A percentile compares a stretch with the other conserved stretches of the same genome.
Conservation (phyloP, 2,113 vertebrate species). For the Telmatochromis sp. region DNA sequence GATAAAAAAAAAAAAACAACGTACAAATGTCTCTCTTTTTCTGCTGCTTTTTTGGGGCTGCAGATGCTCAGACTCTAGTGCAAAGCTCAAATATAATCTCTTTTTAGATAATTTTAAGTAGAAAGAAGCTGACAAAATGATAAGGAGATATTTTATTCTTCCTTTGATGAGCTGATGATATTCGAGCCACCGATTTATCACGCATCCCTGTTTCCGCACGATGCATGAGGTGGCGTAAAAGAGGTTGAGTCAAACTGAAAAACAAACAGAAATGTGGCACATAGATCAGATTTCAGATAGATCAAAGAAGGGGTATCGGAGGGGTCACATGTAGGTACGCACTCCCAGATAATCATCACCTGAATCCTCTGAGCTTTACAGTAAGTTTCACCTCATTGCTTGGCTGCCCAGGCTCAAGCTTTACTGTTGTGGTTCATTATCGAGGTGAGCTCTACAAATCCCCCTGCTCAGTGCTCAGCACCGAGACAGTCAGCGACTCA, state of each 20-base stretch:
- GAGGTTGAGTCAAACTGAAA: neutral
- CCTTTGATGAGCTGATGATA: neutral
- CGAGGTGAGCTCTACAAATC: neutral
- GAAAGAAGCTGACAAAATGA: neutral
- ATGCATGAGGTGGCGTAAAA: neutral
- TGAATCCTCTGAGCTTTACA: neutral
- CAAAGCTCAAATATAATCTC: neutral
- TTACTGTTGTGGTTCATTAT: neutral
- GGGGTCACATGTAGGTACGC: neutral
- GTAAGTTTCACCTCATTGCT: neutral
- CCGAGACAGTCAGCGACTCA: neutral
- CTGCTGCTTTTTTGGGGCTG: neutral
- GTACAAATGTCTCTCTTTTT: neutral
- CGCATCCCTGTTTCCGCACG: neutral
- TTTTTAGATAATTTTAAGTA: neutral
- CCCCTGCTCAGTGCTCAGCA: neutral
- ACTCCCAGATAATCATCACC: neutral
- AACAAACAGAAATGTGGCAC: neutral
- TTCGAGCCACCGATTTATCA: neutral
- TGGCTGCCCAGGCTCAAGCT: neutral
- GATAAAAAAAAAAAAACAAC: fast-evolving
- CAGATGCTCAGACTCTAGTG: neutral
- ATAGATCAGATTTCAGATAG: neutral
- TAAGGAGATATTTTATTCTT: neutral
- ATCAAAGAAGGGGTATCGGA: neutral